Evolutionary conservation across 2,113 vertebrate genomes (phyloP), one percentile per base, ranked within the genome.

Genomic region (Benitochromis conjunctus): DNA sequence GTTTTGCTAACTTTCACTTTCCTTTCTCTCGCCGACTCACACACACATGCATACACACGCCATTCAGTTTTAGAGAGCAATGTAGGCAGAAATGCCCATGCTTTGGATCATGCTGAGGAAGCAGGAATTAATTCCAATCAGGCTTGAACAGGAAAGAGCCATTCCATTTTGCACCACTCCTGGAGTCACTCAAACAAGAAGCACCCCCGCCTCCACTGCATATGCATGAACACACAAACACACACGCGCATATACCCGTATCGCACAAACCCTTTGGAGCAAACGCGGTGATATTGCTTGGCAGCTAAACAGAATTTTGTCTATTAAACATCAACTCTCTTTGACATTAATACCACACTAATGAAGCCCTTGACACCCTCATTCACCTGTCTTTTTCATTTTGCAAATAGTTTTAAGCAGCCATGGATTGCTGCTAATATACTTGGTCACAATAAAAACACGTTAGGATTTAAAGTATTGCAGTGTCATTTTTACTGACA

Each of bases 111-210:
- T 94, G 95, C 95, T 96, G 96, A 95, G 93, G 85, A 94, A 88
- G 95, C 95, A 95, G 86, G 88, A 96, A 96, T 96, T 94, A 94
- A 95, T 96, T 97, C 93, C 90, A 96, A 96, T 95, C 93, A 95
- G 90, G 87, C 90, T 91, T 90, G 84, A 91, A 91, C 80, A 86
- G 86, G 89, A 74, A 87, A 84, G 86, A 94, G 92, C 90, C 88
- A 89, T 92, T 93, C 79, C 86, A 92, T 93, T 95, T 88, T 91
- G 88, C 91, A 89, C 79, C 88, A 80, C 88, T 91, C 85, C 87
- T 89, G 82, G 88, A 92, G 85, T 85, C 89, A 87, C 80, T 91
- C 87, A 92, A 88, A 93, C 84, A 90, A 60, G 85, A 84, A 83
- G 74, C 79, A 60, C 60, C 58, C 82, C 83, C 62, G 31, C 74